Percentiles rank a stretch among this genome's conserved stretches.
These are phyloP conservation scores for Hypercompe scribonia DNA, from an alignment of 2,888 invertebrate genomes.

Conservation along the genomic window DNA sequence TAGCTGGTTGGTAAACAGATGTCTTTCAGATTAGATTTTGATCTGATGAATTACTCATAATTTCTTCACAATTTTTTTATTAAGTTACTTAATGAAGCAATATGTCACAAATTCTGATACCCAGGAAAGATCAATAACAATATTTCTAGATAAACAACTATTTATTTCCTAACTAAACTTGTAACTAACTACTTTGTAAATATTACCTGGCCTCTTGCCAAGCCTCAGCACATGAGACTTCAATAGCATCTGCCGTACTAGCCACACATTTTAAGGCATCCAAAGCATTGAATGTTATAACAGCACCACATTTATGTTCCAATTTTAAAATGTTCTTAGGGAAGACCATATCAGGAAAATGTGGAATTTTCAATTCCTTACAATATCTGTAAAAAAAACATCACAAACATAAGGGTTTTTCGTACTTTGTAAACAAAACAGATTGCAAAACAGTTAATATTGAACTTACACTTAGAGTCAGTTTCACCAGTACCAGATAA, in stretches of 20 bases:
- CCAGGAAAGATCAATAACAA: no score
- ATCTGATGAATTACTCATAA: no score
- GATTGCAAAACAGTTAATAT: no score
- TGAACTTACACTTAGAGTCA: no score
- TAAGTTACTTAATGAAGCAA: no score
- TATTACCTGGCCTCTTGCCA: conserved; percentile 95
- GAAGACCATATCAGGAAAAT: conserved; percentile 99
- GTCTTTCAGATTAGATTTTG: not conserved
- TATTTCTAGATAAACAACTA: no score
- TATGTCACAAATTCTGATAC: no score
- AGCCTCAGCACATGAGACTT: conserved; percentile 95
- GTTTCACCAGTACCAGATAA: no score
- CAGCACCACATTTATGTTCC: conserved; percentile 89
- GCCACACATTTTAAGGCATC: conserved; percentile 95
- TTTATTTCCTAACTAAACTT: no score
- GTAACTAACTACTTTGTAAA: not conserved
- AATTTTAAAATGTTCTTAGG: conserved; percentile 94
- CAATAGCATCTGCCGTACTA: conserved; percentile 90
- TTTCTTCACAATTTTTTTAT: no score
- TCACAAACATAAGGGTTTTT: no score
- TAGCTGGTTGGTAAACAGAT: not conserved
- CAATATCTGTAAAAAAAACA: conserved; percentile 87
- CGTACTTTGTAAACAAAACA: no score
- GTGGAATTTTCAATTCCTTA: conserved; percentile 92
- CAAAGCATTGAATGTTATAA: conserved; percentile 94